Evolutionary conservation across 2,888 invertebrate genomes (phyloP), one percentile per base, ranked within the genome.

Genomic region (Xestobium rufovillosum): DNA sequence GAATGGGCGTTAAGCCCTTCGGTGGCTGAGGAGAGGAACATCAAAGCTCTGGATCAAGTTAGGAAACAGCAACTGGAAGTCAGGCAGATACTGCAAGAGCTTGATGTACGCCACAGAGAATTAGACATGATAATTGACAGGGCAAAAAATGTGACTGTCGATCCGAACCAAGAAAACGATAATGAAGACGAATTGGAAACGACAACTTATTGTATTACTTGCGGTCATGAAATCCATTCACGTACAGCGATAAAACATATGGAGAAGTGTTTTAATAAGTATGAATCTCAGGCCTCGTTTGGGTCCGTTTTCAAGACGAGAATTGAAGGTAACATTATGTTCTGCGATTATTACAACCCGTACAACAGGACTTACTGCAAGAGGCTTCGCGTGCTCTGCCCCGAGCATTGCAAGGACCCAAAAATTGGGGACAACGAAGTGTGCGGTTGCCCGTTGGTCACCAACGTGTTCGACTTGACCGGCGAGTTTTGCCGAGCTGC

Each of bases 211-310:
- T 97, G 97, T 64, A 89, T 96, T 17, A 95, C 95, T 0, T 97
- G 97, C 66, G 96, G 96, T 0, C 90, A 90, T 61, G 95, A 96
- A 69, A 85, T 96, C 41, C 86, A 89, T 61, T 86, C 90, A 1
- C 79, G 84, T 36, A 86, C 88, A 0, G 95, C 94, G 0, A 79
- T 95, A 12, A 88, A 89, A 54, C 97, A 97, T 59, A 92, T 97
- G 91, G 96, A 95, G 68, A 92, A 92, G 62, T 97, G 96, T 63
- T 97, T 94, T 65, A 85, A 90, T 48, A 96, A 96, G 76, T 91
- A 92, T 64, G 97, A 97, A 65, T 90, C 92, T 30, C 94, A 96
- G 67, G 89, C 95, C 2, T 92, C 94, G 0, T 96, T 95, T 65
- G 95, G 95, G 8, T 94, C 94, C 14, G 79, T 90, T 28, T 94